Base-by-base conservation (phyloP, 30 jellyfish, hydroid and myxozoan species). In the Nemopilema nomurai region DNA sequence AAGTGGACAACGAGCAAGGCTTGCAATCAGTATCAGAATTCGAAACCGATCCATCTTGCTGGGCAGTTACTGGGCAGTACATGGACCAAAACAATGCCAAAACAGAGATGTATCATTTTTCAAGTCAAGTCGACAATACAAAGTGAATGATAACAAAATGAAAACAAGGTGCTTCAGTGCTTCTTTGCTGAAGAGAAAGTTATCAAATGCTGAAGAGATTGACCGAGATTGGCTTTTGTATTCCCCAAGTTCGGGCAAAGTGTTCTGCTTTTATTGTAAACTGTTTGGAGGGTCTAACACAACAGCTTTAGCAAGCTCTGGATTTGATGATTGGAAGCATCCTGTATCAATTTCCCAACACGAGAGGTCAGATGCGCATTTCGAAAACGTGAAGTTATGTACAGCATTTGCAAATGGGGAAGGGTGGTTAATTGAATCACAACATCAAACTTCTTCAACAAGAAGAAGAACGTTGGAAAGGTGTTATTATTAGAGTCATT, bases 321-420 rank as follows among this genome's bases (percentile, higher is more conserved):
- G 87, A 26, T 81, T 81, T 81, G 90, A 50, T 69, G 90, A 81
- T 62, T 81, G 87, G 90, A 81, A 68, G 69, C 49, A 81, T 81
- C 84, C 90, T 32, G 82, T 28, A 68, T 68, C 53, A 66, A 81
- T 81, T 66, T 51, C 31, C 72, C 49, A 32, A 27, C 90, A 68
- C 63, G 90, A 81, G 85, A 64, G 83, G 33, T 70, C 75, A 66
- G 70, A 76, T 26, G 85, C 72, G 69, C 79, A 81, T 68, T 72
- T 33, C 63, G 83, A 67, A 30, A 81, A 68, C 71, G 51, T 81
- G 51, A 73, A 66, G 41, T 31, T n/a, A 79, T 68, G 57, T 81
- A 68, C 90, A 66, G 65, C 24, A 19, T 41, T 81, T 52, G 89
- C 86, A 49, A 81, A 72, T 28, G 72, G 67, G 64, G 57, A 79